A percentile compares a stretch with the other conserved stretches of the same genome.
phyloP scores from a whole-genome alignment of 2,797 vertebrate genomes.

The Danio tinwini region DNA sequence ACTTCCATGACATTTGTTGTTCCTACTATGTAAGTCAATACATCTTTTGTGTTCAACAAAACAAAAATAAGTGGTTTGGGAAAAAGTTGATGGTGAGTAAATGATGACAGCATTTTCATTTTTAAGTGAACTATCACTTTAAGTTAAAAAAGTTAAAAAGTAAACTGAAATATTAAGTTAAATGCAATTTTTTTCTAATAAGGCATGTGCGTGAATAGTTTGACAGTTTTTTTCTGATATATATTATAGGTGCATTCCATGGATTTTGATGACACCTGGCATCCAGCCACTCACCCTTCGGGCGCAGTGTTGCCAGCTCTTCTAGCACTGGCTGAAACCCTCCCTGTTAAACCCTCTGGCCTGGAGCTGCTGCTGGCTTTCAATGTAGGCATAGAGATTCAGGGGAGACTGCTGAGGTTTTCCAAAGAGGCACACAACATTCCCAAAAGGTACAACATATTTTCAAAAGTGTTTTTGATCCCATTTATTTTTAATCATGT shows the following conservation, averaged over 20 bases:
- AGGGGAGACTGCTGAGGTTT: conserved; percentile 88
- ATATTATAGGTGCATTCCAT: conserved; percentile 88
- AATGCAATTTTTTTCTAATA: no score
- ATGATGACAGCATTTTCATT: no score
- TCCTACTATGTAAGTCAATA: no score
- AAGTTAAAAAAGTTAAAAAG: no score
- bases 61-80: no score
- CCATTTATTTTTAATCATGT: background rate
- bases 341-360: conserved; percentile 82
- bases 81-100: no score
- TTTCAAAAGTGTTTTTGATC: background rate
- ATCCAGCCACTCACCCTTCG: conserved; percentile 94
- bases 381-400: conserved; percentile 91
- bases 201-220: background rate
- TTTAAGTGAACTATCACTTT: no score
- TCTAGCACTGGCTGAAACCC: conserved; percentile 84
- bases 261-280: conserved; percentile 97
- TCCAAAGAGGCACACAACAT: conserved; percentile 90
- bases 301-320: conserved; percentile 87
- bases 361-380: conserved; percentile 91
- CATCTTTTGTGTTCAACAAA: no score
- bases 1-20: no score
- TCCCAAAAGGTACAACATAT: conserved; percentile 83
- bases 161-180: no score
- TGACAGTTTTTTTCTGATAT: conserved; percentile 1